Percentiles rank a stretch among this genome's conserved stretches.
Conservation (phyloP, 2,888 invertebrate genomes). For the Apoda limacodes region DNA sequence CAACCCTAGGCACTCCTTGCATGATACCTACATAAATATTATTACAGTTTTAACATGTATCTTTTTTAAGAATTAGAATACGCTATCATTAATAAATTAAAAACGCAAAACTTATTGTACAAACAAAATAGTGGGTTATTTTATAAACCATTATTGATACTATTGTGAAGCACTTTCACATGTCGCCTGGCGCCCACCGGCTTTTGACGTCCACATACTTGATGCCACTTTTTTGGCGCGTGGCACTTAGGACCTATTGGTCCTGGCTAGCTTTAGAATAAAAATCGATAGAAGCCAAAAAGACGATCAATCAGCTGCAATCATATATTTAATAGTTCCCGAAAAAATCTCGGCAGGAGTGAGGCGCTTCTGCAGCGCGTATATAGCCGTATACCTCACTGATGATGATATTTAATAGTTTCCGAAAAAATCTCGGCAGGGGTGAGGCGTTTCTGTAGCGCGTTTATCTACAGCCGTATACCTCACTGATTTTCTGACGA, state of each 20-base stretch:
- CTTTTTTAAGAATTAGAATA: too few relatives aligned
- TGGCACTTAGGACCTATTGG: conserved; percentile 3
- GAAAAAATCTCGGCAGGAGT: conserved; percentile 3
- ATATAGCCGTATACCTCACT: conserved; percentile 4
- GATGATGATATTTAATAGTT: conserved; percentile 5
- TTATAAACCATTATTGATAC: too few relatives aligned
- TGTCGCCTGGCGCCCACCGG: too few relatives aligned
- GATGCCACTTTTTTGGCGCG: too few relatives aligned
- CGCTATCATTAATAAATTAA: too few relatives aligned
- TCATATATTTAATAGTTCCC: conserved; percentile 4
- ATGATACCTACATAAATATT: too few relatives aligned
- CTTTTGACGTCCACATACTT: too few relatives aligned
- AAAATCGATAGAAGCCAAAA: conserved; percentile 4
- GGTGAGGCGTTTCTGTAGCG: conserved; percentile 5
- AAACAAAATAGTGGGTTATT: too few relatives aligned
- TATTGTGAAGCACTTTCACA: too few relatives aligned
- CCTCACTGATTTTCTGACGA: conserved; percentile 1
- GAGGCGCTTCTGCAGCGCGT: conserved; percentile 4
- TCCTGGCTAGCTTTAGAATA: conserved; percentile 3
- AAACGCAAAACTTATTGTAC: too few relatives aligned
- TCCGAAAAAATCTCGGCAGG: conserved; percentile 2
- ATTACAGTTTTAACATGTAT: too few relatives aligned
- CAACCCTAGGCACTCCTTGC: too few relatives aligned
- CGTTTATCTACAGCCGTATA: conserved; percentile 4
- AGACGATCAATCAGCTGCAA: conserved; percentile 3